Evolutionary conservation across 2,888 invertebrate species (phyloP), one percentile per base, ranked within the genome.

Genomic region (Trichogramma dendrolimi): DNA sequence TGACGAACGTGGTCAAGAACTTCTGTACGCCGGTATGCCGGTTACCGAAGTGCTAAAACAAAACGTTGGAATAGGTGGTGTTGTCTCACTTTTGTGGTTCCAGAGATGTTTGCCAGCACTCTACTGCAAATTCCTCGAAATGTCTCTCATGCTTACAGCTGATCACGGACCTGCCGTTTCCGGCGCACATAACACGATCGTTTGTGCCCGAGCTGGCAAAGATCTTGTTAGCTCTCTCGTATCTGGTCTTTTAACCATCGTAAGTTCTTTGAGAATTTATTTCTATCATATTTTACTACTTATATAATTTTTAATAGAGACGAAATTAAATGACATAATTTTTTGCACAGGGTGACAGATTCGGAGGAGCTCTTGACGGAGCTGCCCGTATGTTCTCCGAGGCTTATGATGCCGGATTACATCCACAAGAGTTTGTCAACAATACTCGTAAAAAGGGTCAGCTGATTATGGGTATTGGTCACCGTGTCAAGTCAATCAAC

Each of bases 151-250:
- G 88, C 93, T 99, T 66, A 98, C 98, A 0, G 96, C 96, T 10
- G 98, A 98, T 82, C 99, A 99, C 79, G 98, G 98, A 3, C 98
- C 99, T 0, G 98, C 98, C 0, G 98, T 99, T 0, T 96, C 96
- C 1, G 99, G 97, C 0, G 98, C 98, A 0, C 97, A 98, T 81
- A 98, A 98, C 80, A 97, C 97, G 11, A 97, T 99, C 79, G 97
- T 98, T 51, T 97, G 94, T 75, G 97, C 97, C 6, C 84, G 96
- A 67, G 94, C 99, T 66, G 95, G 99, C 69, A 97, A 99, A 84
- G 96, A 96, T 84, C 86, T 99, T 71, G 92, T 99, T 63, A 95
- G 98, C 10, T 94, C 93, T 48, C 85, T 98, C 41, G 96, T 97
- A 58, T 96, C 96, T 69, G 99, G 99, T 2, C 84, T 99, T 52